Evolutionary conservation across 2,797 vertebrate genomes (phyloP).

Genomic region (Eupleurogrammus muticus): DNA sequence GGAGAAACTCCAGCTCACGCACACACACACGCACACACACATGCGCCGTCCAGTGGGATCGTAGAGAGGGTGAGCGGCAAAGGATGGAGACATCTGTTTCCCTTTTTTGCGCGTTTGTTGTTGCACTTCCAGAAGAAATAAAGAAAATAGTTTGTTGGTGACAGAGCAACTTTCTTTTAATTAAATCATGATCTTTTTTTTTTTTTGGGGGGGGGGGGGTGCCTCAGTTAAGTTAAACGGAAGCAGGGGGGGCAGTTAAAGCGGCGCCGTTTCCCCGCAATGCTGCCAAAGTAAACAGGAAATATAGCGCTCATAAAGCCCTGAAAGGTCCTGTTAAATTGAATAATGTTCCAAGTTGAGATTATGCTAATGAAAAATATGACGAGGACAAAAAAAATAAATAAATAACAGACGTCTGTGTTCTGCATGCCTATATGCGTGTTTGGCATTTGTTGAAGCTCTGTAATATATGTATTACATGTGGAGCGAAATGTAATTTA

Average conservation of each 20-base stretch:
- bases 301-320: constrained; percentile 66
- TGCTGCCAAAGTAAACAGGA: constrained; percentile 58
- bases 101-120: constrained; percentile 29
- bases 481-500: constrained; percentile 28
- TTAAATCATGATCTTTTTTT: constrained; percentile 34
- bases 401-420: background rate
- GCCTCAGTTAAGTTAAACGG: background rate
- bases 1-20: background rate
- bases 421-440: constrained; percentile 22
- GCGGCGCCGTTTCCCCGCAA: background rate
- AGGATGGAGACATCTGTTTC: constrained; percentile 57
- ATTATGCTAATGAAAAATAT: constrained; percentile 66
- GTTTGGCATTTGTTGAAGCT: constrained; percentile 13
- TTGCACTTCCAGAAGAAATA: constrained; percentile 52
- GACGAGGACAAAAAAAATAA: constrained; percentile 31
- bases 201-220: background rate
- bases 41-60: constrained; percentile 34
- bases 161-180: constrained; percentile 50
- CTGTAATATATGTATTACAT: constrained; percentile 24
- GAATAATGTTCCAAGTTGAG: constrained; percentile 62
- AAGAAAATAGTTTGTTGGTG: constrained; percentile 66
- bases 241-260: constrained; percentile 56
- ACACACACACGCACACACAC: constrained; percentile 9
- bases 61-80: constrained; percentile 24
- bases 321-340: constrained; percentile 66